Base-by-base conservation (phyloP, 2,797 vertebrate genomes). In the Rousettus madagascariensis region DNA sequence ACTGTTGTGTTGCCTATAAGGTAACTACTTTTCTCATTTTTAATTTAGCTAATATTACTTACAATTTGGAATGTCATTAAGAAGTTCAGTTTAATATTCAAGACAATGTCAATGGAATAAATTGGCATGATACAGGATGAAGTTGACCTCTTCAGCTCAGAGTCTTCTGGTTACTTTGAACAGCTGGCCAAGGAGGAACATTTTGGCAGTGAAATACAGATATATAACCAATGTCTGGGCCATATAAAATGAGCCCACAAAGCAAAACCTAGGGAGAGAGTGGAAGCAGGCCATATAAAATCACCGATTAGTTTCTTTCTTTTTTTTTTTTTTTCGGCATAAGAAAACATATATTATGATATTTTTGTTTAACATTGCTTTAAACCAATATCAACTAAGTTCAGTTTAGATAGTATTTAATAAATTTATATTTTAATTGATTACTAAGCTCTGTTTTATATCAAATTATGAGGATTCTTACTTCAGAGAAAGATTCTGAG, bases 161-260 rank as follows among this genome's bases (percentile, higher is more conserved):
- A 97, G 95, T 75, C 13, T 3, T 63, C 49, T 75, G 80, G 59
- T 41, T 93, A 30, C 51, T 75, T 72, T 19, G 26, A 97, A 93
- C 92, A 82, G 86, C 91, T 97, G 87, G 79, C 90, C 89, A 78
- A 95, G 75, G 82, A 98, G 92, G 38, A 85, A 59, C 17, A 84
- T 63, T 46, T 43, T 97, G 97, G 97, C 93, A 96, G 66, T 22
- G 95, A 69, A 95, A 78, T 96, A 86, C 38, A 87, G 94, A 46
- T 96, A 95, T 91, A 94, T 97, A 97, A 97, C 19, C 80, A 83
- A 26, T 94, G 66, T 71, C 96, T 61, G 43, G 78, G 93, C 78
- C 93, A 97, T 80, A 85, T 88, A 68, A 97, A 96, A 96, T 49
- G 72, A 51, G 90, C 90, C 80, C 72, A 86, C 77, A 65, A 94